phyloP scores from a whole-genome alignment of 2,797 vertebrate species.

The Cyprinodon diabolis region DNA sequence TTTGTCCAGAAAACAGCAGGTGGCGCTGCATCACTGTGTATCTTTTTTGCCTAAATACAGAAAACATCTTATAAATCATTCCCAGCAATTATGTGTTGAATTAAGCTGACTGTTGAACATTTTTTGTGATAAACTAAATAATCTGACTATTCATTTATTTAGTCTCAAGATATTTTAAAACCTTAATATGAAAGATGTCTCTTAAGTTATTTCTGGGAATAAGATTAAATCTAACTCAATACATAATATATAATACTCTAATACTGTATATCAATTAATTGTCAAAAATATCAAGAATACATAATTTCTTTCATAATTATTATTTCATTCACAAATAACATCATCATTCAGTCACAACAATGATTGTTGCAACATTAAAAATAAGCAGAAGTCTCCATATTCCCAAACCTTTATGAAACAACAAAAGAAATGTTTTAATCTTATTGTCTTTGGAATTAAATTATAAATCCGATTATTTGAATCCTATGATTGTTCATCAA shows the following conservation, averaged over 20 bases:
- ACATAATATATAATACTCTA: background rate
- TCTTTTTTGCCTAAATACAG: background rate
- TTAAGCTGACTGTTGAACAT: background rate
- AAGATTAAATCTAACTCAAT: background rate
- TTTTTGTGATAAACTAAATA: no score
- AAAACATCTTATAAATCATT: background rate
- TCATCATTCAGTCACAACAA: no score
- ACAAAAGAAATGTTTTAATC: background rate
- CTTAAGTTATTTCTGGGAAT: background rate
- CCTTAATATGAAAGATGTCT: background rate
- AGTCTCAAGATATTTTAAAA: background rate
- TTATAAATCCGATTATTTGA: background rate
- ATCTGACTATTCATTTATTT: background rate
- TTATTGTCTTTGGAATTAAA: no score
- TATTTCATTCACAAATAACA: no score
- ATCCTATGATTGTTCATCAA: background rate
- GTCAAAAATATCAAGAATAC: background rate
- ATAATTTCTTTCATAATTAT: background rate
- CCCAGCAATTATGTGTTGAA: background rate
- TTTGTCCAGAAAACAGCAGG: constrained; percentile 8
- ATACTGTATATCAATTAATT: no score
- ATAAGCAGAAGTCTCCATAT: background rate
- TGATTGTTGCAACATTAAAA: no score
- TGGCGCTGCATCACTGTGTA: constrained; percentile 16
- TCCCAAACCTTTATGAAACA: background rate